Evolutionary conservation across 2,888 invertebrate species (phyloP).

Genomic region (Mechanitis messenoides): DNA sequence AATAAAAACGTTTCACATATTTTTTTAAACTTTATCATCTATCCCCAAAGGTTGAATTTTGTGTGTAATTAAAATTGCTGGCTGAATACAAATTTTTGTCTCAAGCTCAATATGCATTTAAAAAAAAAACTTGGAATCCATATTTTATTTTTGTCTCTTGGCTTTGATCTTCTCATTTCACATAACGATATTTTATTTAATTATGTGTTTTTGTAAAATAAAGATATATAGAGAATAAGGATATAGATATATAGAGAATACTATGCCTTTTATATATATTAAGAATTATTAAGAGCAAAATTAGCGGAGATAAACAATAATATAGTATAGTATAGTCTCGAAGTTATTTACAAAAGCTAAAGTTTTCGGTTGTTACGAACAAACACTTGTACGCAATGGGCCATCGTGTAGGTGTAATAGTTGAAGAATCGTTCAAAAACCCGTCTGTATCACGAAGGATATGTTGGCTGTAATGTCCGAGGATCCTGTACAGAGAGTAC

Average conservation of each 20-base stretch:
- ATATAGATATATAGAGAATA: too few species aligned
- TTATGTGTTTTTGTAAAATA: too few species aligned
- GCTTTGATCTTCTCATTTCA: conserved; percentile 27
- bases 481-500: conserved; percentile 71
- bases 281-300: too few species aligned
- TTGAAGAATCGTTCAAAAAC: conserved; percentile 44
- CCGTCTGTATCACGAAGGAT: conserved; percentile 48
- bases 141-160: conserved; percentile 26
- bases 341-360: conserved; percentile 1
- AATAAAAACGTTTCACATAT: conserved; percentile 7
- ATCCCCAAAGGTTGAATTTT: conserved; percentile 20
- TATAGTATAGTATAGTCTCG: too few species aligned
- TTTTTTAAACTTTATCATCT: conserved; percentile 20
- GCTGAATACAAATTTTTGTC: conserved; percentile 20
- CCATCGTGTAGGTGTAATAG: conserved; percentile 27
- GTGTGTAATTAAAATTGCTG: conserved; percentile 18
- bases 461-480: conserved; percentile 48
- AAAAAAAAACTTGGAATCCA: conserved; percentile 25
- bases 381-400: conserved; percentile 27
- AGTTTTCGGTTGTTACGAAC: not conserved
- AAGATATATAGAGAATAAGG: too few species aligned
- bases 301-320: too few species aligned
- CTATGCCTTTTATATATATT: too few species aligned
- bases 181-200: conserved; percentile 13
- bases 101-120: conserved; percentile 38